Conservation (phyloP, 2,797 vertebrate genomes). For the Anguilla pacifica region DNA sequence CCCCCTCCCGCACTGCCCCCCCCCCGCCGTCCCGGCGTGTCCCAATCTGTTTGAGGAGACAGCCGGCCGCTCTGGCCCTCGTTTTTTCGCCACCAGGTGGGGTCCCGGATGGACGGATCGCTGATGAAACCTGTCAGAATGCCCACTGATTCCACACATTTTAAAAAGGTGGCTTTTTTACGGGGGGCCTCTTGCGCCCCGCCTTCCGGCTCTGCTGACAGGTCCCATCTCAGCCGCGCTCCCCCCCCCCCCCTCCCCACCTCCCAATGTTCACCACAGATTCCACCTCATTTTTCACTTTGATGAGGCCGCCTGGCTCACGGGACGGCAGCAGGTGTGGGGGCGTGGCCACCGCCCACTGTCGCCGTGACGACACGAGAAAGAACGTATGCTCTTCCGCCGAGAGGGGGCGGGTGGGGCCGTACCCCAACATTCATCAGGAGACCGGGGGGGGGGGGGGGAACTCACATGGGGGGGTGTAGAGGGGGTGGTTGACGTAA, state of each 20-base stretch:
- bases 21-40: slow-evolving; percentile 53
- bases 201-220: slow-evolving; percentile 63
- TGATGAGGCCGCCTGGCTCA: slow-evolving; percentile 62
- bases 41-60: slow-evolving; percentile 63
- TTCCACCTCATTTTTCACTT: slow-evolving; percentile 68
- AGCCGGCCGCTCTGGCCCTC: slow-evolving; percentile 39
- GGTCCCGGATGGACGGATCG: slow-evolving; percentile 46
- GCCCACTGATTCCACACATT: slow-evolving; percentile 55
- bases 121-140: slow-evolving; percentile 52
- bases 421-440: not conserved
- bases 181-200: slow-evolving; percentile 57
- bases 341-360: slow-evolving; percentile 39
- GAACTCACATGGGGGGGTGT: slow-evolving; percentile 75
- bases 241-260: slow-evolving; percentile 53
- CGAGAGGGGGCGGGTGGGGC: not conserved
- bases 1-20: slow-evolving; percentile 37
- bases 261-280: slow-evolving; percentile 35
- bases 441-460: not conserved
- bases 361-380: slow-evolving; percentile 43
- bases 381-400: not conserved
- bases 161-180: slow-evolving; percentile 47
- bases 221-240: slow-evolving; percentile 58
- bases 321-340: slow-evolving; percentile 60
- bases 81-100: slow-evolving; percentile 62
- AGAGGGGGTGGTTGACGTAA: slow-evolving; percentile 70